phyloP scores from a whole-genome alignment of 2,888 invertebrate genomes.

The Mesoligia furuncula region DNA sequence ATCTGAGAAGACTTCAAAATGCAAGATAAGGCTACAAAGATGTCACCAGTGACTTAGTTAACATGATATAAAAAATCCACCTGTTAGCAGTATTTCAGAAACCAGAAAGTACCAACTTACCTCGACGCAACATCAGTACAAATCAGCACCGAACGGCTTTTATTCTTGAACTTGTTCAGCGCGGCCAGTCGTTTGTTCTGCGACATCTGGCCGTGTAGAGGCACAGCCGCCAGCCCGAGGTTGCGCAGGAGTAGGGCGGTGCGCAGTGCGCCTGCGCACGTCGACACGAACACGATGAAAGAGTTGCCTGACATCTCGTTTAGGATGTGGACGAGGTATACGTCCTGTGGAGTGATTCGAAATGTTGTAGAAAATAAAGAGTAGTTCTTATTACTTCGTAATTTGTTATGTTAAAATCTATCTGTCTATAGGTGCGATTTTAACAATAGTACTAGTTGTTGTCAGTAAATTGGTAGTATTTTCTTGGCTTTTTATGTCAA shows the following conservation, averaged over 20 bases:
- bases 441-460: neutral
- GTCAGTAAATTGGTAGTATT: neutral
- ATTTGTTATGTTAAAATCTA: neutral
- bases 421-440: neutral
- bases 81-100: too few species aligned
- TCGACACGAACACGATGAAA: conserved; percentile 99
- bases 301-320: conserved; percentile 98
- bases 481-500: neutral
- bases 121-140: conserved; percentile 99
- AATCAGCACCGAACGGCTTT: conserved; percentile 97
- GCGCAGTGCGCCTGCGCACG: conserved; percentile 97
- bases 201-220: conserved; percentile 99
- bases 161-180: conserved; percentile 98
- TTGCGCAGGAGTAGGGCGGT: conserved; percentile 97
- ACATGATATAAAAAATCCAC: too few species aligned
- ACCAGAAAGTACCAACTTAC: conserved; percentile 81
- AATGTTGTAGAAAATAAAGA: neutral
- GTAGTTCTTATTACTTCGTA: neutral
- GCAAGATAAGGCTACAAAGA: too few species aligned
- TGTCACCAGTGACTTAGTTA: too few species aligned
- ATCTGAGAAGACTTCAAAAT: too few species aligned
- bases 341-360: conserved; percentile 92
- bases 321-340: conserved; percentile 98
- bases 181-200: conserved; percentile 99
- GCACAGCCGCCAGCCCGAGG: conserved; percentile 98